Conservation (phyloP, 2,113 vertebrate genomes). For the Tricholaema leucomelas region DNA sequence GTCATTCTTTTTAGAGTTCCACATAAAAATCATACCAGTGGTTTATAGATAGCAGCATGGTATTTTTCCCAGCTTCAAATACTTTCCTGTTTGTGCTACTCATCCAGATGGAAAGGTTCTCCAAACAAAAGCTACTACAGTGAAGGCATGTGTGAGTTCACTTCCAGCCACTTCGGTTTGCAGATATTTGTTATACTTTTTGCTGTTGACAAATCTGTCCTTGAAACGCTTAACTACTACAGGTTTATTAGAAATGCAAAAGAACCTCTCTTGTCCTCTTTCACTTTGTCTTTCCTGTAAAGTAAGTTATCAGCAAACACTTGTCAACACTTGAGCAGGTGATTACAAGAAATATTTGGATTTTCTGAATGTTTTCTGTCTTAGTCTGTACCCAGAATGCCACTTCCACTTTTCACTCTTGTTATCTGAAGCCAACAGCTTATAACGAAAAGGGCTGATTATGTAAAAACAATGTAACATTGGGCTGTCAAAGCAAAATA, state of each 20-base stretch:
- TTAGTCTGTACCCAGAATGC: neutral
- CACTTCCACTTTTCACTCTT: neutral
- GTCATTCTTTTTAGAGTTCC: neutral
- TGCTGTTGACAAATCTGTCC: neutral
- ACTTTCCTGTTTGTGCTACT: neutral
- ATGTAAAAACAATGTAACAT: neutral
- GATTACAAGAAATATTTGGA: neutral
- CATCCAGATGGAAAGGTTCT: conserved; percentile 5
- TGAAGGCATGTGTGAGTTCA: neutral
- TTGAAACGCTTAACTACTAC: neutral
- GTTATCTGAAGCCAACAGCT: neutral
- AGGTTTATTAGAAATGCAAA: neutral
- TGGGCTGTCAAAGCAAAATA: conserved; percentile 2
- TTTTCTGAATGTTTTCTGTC: neutral
- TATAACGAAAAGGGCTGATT: conserved; percentile 8
- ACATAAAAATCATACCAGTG: neutral
- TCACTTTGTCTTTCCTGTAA: neutral
- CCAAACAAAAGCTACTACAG: neutral
- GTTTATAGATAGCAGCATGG: neutral
- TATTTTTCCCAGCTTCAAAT: neutral
- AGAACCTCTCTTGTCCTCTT: neutral
- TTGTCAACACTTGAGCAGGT: neutral
- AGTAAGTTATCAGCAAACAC: neutral
- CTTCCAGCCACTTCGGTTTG: neutral
- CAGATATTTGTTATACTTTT: neutral